Percentiles rank a stretch among this genome's conserved stretches.
phyloP scores from a whole-genome alignment of 2,888 invertebrate species.

The Trissolcus brochymenae region DNA sequence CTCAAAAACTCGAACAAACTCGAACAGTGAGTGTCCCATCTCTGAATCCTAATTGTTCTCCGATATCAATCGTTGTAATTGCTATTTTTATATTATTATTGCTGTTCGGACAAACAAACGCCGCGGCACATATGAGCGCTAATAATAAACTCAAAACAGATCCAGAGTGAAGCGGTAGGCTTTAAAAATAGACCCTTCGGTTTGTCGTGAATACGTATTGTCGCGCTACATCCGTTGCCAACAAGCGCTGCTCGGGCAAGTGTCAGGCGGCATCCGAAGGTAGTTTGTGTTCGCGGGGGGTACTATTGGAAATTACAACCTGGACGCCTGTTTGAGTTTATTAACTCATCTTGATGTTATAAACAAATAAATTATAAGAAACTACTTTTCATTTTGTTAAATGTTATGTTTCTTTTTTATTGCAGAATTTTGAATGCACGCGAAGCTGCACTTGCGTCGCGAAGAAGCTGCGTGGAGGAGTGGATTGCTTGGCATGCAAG shows the following conservation, averaged over 20 bases:
- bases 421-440: slow-evolving; percentile 73
- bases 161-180: slow-evolving; percentile 64
- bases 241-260: slow-evolving; percentile 20
- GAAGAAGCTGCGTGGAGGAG: slow-evolving; percentile 74
- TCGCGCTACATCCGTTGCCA: slow-evolving; percentile 34
- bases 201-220: slow-evolving; percentile 54
- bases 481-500: slow-evolving; percentile 75
- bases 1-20: slow-evolving; percentile 72
- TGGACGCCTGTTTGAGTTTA: not conserved
- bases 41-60: not conserved
- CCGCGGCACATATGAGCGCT: slow-evolving; percentile 57
- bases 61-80: not conserved
- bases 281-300: not conserved
- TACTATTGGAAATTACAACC: not conserved
- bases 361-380: too few species aligned
- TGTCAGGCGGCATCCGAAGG: slow-evolving; percentile 13
- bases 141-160: slow-evolving; percentile 69
- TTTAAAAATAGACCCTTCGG: slow-evolving; percentile 71
- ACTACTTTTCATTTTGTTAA: too few species aligned
- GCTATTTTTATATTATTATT: not conserved
- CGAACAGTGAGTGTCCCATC: slow-evolving; percentile 69
- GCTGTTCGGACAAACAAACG: slow-evolving; percentile 18
- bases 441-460: slow-evolving; percentile 72
- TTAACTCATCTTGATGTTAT: too few species aligned
- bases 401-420: not conserved